Evolutionary conservation across 2,113 vertebrate species (phyloP).

Genomic region (Pseudolaguvia tuberculata): DNA sequence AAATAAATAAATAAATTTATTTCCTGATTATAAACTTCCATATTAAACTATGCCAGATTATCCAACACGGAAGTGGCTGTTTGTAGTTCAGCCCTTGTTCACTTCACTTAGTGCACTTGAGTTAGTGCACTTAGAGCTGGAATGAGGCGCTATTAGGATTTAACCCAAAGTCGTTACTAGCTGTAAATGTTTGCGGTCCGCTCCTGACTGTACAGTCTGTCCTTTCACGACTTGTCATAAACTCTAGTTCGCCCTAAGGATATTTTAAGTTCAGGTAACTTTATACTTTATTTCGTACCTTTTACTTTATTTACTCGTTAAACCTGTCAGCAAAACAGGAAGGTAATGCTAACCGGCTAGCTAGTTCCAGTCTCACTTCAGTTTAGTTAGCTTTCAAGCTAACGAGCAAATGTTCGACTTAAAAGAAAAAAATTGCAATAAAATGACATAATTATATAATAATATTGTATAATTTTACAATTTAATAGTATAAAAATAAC

Average conservation of each 20-base stretch:
- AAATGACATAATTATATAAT: too few species aligned
- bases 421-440: too few species aligned
- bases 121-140: not conserved
- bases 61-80: not conserved
- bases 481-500: too few species aligned
- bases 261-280: constrained; percentile 50
- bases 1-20: too few species aligned
- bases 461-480: too few species aligned
- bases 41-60: too few species aligned
- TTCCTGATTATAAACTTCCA: too few species aligned
- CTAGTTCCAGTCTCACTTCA: not conserved
- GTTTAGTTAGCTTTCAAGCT: not conserved
- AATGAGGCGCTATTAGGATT: too few species aligned
- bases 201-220: constrained; percentile 22
- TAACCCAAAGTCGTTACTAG: constrained; percentile 1
- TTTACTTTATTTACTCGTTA: not conserved
- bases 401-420: not conserved
- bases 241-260: constrained; percentile 36
- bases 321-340: not conserved
- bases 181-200: not conserved
- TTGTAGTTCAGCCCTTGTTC: not conserved
- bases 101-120: not conserved
- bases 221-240: constrained; percentile 44
- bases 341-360: constrained; percentile 17
- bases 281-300: not conserved